Percentiles rank a stretch among this genome's conserved stretches.
Conservation (phyloP, 2,888 invertebrate genomes). For the Sphinx pinastri region DNA sequence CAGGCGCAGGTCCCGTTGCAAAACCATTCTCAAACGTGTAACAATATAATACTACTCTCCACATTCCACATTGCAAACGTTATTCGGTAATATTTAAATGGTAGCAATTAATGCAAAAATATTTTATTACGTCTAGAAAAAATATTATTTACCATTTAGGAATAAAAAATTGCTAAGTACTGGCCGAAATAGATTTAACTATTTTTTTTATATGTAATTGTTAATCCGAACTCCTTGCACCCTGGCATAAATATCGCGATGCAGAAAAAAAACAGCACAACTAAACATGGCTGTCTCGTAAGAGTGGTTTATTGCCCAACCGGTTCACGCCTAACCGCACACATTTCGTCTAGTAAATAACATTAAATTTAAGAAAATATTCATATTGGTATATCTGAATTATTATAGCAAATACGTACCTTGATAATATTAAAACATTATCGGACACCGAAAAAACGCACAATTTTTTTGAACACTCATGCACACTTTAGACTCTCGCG, state of each 20-base stretch:
- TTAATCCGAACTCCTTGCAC: neutral
- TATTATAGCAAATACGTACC: slow-evolving; percentile 6
- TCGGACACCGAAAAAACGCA: slow-evolving; percentile 21
- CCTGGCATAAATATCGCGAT: slow-evolving; percentile 25
- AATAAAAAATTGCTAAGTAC: neutral
- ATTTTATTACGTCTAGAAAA: no score
- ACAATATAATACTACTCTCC: neutral
- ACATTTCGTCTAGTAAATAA: neutral
- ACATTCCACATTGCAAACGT: neutral
- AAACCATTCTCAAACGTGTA: neutral
- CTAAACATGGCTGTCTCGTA: slow-evolving; percentile 37
- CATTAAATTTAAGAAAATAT: neutral
- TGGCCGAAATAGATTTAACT: neutral
- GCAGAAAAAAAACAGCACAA: slow-evolving; percentile 34
- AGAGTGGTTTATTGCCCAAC: slow-evolving; percentile 38
- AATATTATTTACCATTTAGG: no score
- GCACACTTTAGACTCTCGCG: slow-evolving; percentile 36
- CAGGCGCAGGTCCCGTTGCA: neutral
- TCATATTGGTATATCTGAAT: neutral
- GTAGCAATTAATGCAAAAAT: no score
- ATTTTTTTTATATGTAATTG: neutral
- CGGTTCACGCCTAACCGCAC: slow-evolving; percentile 31
- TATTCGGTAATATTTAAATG: neutral
- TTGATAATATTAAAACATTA: slow-evolving; percentile 18
- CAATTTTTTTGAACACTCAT: slow-evolving; percentile 26